These are phyloP conservation scores for Propithecus perrieri DNA, from an alignment of 2,797 vertebrate species.

Conservation along the genomic window DNA sequence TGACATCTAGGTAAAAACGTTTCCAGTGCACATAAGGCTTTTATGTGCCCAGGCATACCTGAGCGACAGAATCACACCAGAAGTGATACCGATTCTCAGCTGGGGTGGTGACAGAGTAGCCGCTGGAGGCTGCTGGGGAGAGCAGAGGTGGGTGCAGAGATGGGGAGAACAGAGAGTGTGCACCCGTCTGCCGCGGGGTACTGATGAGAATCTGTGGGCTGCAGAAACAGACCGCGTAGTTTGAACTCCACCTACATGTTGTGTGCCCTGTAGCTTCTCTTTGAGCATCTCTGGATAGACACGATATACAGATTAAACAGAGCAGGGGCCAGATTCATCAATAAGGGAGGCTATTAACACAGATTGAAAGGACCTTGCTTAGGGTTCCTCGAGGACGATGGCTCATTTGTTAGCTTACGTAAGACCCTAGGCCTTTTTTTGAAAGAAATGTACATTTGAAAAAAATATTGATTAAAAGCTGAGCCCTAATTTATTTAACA, in stretches of 20 bases:
- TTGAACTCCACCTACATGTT: not conserved
- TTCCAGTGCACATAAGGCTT: not conserved
- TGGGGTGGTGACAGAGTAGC: not conserved
- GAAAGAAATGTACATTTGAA: not conserved
- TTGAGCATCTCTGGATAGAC: not conserved
- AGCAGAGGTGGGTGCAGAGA: not conserved
- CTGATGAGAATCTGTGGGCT: not conserved
- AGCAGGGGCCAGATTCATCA: not conserved
- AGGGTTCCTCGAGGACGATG: not conserved
- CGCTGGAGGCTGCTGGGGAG: not conserved
- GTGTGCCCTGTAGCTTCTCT: not conserved
- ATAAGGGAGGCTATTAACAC: not conserved
- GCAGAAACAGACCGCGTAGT: not conserved
- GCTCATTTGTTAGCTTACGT: not conserved
- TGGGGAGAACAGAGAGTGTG: not conserved
- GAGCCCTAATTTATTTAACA: not conserved
- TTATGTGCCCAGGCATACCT: rapidly evolving
- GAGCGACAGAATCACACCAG: not conserved
- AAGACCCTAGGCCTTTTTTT: not conserved
- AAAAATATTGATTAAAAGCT: not conserved
- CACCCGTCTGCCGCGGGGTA: not conserved
- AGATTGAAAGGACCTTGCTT: not conserved
- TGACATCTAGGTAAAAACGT: not conserved
- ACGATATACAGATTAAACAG: not conserved
- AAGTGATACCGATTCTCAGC: not conserved